phyloP scores from a whole-genome alignment of 2,888 invertebrate genomes.

The Spisula subtruncata region DNA sequence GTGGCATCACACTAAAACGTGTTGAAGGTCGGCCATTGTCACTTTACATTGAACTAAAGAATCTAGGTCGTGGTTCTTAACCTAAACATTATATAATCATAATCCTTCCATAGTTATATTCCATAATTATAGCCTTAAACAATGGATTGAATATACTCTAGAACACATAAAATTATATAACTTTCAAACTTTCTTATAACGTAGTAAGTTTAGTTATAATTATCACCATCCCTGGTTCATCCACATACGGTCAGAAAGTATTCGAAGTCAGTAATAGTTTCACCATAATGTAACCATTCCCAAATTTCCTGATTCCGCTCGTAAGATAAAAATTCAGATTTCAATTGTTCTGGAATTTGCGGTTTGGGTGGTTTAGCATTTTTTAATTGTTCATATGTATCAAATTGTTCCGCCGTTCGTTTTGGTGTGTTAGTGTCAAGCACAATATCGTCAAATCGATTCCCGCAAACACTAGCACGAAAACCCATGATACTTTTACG shows the following conservation, averaged over 20 bases:
- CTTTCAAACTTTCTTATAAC: too few relatives aligned
- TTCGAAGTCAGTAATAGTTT: constrained; percentile 81
- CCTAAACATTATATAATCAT: too few relatives aligned
- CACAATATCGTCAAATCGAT: neutral
- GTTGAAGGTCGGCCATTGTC: too few relatives aligned
- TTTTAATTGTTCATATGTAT: constrained; percentile 76
- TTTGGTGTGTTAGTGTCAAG: neutral
- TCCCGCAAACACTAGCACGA: constrained; percentile 40
- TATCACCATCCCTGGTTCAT: constrained; percentile 44
- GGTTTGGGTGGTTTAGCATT: constrained; percentile 76
- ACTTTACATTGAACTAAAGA: too few relatives aligned
- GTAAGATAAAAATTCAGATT: constrained; percentile 75
- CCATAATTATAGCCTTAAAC: too few relatives aligned
- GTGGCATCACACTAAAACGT: too few relatives aligned
- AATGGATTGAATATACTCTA: too few relatives aligned
- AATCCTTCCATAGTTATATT: too few relatives aligned
- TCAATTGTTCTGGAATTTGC: constrained; percentile 72
- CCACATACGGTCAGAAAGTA: constrained; percentile 84
- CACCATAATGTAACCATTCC: constrained; percentile 84
- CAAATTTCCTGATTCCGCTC: constrained; percentile 81
- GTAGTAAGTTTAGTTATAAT: too few relatives aligned
- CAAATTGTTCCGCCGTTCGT: constrained; percentile 70
- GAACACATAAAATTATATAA: too few relatives aligned
- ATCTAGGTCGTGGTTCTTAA: too few relatives aligned
- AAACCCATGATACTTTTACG: constrained; percentile 59